Evolutionary conservation across 2,113 vertebrate genomes (phyloP), one percentile per base, ranked within the genome.

Genomic region (Tragulus kanchil): DNA sequence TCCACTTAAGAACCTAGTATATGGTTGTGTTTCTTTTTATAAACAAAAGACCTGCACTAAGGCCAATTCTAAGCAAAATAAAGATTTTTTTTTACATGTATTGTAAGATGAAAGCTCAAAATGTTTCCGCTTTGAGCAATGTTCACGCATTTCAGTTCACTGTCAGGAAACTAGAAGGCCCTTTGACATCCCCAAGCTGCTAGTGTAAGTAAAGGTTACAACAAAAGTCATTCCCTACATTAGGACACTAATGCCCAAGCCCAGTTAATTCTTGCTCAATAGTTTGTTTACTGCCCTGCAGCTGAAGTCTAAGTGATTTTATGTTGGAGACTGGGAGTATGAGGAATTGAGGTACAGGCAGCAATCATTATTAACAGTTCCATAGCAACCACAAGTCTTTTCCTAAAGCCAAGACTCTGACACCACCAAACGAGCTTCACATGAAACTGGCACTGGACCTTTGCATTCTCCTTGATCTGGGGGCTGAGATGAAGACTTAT

Each of bases 381-480:
- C 98, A 97, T 98, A 93, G 97, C 96, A 98, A 98, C 97, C 96
- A 90, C 89, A 78, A 93, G 93, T 95, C 95, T 81, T 95, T 92
- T 75, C 92, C 96, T 96, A 94, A 96, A 94, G 75, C 69, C 87
- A 82, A 26, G 94, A 58, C 64, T 78, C 86, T 71, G 28, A 67
- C 93, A 73, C 90, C 13, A 61, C 58, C 92, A 82, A 96, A 84
- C 96, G 93, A 90, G 97, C 61, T 92, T 91, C 83, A 56, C 52
- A 93, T 67, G 65, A 96, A 95, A 97, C 69, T 93, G 97, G 90
- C 95, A 71, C 50, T 50, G 81, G 90, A 95, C 96, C 98, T 97
- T 88, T 88, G 81, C 78, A 50, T 69, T 84, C 84, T 85, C 84
- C 69, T 87, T 88, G 36, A 92, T 95, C 82, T 54, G 59, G 19